phyloP scores from a whole-genome alignment of 1,140 invertebrate genomes.

The Melanaphis sacchari region DNA sequence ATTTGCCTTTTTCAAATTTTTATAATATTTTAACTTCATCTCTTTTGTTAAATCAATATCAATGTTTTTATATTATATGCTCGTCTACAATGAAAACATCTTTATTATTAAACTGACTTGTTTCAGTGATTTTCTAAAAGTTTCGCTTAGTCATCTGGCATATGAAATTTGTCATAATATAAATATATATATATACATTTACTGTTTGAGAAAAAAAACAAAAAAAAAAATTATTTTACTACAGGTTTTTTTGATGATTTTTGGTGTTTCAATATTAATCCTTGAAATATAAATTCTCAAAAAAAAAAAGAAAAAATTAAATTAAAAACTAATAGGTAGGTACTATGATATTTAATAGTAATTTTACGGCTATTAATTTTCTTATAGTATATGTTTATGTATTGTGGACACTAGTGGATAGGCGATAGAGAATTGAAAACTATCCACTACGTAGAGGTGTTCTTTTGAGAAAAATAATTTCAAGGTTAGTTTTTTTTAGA shows the following conservation, averaged over 20 bases:
- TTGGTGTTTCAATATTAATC: not conserved
- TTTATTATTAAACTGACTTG: not conserved
- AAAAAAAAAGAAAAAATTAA: not conserved
- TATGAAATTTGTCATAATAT: conserved; percentile 2
- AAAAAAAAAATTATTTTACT: not conserved
- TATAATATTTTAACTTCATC: not conserved
- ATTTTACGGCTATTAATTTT: conserved; percentile 39
- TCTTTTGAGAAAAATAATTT: not conserved
- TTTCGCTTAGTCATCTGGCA: not conserved
- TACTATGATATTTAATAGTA: not conserved
- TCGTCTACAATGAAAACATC: not conserved
- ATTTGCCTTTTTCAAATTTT: not conserved
- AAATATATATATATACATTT: not conserved
- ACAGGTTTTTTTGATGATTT: not conserved
- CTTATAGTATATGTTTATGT: not conserved
- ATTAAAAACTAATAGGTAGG: not conserved
- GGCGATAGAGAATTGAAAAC: not conserved
- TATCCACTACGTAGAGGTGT: not conserved
- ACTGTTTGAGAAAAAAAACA: not conserved
- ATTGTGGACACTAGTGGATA: not conserved
- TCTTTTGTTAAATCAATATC: not conserved
- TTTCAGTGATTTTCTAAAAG: not conserved
- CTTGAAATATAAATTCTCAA: not conserved
- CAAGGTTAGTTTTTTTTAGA: not conserved
- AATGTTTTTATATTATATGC: not conserved